Percentiles rank a stretch among this genome's conserved stretches.
phyloP scores from a whole-genome alignment of 35 echinoderm and acorn worm species.

The Heliocidaris tuberculata region DNA sequence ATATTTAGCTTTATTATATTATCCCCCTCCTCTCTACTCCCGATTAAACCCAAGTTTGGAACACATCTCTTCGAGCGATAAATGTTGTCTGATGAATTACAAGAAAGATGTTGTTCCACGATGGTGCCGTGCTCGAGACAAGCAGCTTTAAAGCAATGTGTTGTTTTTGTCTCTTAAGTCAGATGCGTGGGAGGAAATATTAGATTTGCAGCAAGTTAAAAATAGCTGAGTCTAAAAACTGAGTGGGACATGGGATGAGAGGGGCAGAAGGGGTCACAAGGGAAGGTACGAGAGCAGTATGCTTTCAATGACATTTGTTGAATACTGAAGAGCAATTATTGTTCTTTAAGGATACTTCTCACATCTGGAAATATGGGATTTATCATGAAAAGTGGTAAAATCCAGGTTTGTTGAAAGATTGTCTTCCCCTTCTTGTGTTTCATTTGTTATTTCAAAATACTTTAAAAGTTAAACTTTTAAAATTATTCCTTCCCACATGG shows the following conservation, averaged over 20 bases:
- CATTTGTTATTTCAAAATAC: background rate
- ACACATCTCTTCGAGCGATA: background rate
- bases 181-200: conserved; percentile 10
- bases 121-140: background rate
- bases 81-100: background rate
- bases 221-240: background rate
- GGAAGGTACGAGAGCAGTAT: background rate
- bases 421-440: background rate
- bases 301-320: conserved; percentile 10
- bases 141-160: background rate
- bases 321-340: background rate
- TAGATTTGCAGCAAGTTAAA: background rate
- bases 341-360: background rate
- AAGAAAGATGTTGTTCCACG: background rate
- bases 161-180: conserved; percentile 4
- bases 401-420: background rate
- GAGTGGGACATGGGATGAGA: background rate
- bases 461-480: background rate
- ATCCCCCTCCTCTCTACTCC: background rate
- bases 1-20: background rate
- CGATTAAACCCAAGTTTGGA: background rate
- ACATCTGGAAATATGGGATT: background rate
- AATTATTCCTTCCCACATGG: no score
- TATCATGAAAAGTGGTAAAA: background rate
- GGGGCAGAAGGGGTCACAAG: background rate